phyloP scores from a whole-genome alignment of 2,888 invertebrate genomes.

The Pachydiplax longipennis region DNA sequence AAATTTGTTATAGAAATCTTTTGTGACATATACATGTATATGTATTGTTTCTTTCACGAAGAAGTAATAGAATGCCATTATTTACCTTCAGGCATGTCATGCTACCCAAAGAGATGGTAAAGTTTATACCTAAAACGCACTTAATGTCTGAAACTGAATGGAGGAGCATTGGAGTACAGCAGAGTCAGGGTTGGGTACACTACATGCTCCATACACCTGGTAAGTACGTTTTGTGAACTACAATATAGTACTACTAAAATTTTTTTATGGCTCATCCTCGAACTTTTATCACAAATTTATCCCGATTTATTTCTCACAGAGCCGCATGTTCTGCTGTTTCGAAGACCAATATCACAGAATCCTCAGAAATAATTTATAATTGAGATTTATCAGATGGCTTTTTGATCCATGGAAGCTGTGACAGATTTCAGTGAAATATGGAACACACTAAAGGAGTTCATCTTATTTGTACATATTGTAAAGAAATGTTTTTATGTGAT shows the following conservation, averaged over 20 bases:
- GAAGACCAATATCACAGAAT: slow-evolving; percentile 26
- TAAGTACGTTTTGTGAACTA: slow-evolving; percentile 62
- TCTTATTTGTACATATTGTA: no score
- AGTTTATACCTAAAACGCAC: slow-evolving; percentile 89
- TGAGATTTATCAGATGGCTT: not conserved
- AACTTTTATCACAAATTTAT: not conserved
- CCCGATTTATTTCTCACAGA: slow-evolving; percentile 67
- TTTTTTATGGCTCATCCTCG: not conserved
- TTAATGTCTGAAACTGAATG: slow-evolving; percentile 94
- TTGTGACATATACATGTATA: no score
- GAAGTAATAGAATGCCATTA: not conserved
- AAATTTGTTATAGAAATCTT: no score
- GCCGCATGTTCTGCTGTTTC: slow-evolving; percentile 88
- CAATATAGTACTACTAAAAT: not conserved
- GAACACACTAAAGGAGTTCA: no score
- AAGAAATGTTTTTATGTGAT: no score
- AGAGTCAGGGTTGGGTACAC: slow-evolving; percentile 96
- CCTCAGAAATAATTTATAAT: not conserved
- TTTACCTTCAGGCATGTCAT: slow-evolving; percentile 83
- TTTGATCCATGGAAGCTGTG: not conserved
- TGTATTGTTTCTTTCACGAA: not conserved
- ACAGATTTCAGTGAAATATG: not conserved
- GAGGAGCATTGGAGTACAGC: slow-evolving; percentile 93
- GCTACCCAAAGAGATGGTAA: slow-evolving; percentile 89
- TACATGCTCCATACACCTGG: slow-evolving; percentile 96